These are phyloP conservation scores for Heliconius charithonia DNA, from an alignment of 2,888 invertebrate species.

Conservation along the genomic window DNA sequence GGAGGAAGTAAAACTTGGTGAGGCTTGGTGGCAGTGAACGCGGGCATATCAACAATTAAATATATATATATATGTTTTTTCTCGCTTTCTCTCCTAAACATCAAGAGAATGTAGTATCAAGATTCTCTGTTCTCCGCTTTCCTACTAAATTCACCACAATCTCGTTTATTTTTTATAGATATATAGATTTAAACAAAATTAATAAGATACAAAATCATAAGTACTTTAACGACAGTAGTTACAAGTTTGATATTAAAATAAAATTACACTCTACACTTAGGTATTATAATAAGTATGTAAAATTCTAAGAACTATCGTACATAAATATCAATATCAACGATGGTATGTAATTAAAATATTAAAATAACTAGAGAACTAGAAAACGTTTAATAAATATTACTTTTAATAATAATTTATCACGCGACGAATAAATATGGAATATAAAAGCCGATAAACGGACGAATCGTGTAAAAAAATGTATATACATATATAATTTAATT, in stretches of 20 bases:
- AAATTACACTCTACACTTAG: not conserved
- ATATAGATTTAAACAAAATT: not conserved
- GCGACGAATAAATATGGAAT: slow-evolving; percentile 15
- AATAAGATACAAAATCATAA: no score
- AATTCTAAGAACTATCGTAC: not conserved
- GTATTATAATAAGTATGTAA: not conserved
- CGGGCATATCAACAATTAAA: slow-evolving; percentile 28
- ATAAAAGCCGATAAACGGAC: not conserved
- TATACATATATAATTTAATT: slow-evolving; percentile 6
- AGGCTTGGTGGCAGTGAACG: slow-evolving; percentile 49
- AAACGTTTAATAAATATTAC: slow-evolving; percentile 19
- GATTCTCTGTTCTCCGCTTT: no score
- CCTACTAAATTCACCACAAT: no score
- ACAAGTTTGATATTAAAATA: not conserved
- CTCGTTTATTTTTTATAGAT: not conserved
- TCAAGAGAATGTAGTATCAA: no score
- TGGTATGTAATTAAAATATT: slow-evolving; percentile 19
- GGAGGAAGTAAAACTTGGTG: slow-evolving; percentile 30
- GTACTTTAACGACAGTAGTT: not conserved
- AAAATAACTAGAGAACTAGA: slow-evolving; percentile 18
- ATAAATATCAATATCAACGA: slow-evolving; percentile 10
- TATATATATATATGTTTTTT: not conserved
- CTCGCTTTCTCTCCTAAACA: not conserved
- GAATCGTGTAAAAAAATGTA: not conserved
- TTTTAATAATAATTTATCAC: slow-evolving; percentile 19